A percentile compares a stretch with the other conserved stretches of the same genome.
These are phyloP conservation scores for Cylloceria caligata DNA, from an alignment of 2,888 invertebrate genomes.

Conservation along the genomic window DNA sequence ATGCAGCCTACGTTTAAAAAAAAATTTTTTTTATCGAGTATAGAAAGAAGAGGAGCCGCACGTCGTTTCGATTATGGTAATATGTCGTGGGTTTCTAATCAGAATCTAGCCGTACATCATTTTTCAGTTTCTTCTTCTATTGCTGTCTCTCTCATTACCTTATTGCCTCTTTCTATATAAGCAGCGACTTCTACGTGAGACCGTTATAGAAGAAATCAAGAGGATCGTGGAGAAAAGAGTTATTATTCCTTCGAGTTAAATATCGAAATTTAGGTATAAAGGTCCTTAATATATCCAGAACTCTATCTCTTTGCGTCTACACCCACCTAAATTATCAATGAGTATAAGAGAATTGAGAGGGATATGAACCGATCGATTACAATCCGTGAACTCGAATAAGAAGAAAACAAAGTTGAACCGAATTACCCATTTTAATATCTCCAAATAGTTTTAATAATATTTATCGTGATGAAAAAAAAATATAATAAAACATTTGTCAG, in stretches of 20 bases:
- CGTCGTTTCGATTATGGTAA: conserved; percentile 67
- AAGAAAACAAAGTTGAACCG: neutral
- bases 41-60: conserved; percentile 54
- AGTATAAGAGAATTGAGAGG: neutral
- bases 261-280: conserved; percentile 40
- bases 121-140: conserved; percentile 53
- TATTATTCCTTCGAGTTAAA: conserved; percentile 61
- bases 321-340: conserved; percentile 11
- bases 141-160: conserved; percentile 2
- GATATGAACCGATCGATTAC: neutral
- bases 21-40: conserved; percentile 11
- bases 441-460: neutral
- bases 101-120: conserved; percentile 67
- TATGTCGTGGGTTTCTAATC: conserved; percentile 66
- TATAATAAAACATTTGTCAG: too few relatives aligned
- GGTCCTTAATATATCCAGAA: conserved; percentile 44
- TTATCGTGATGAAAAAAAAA: neutral
- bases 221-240: conserved; percentile 59
- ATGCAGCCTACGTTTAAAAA: conserved; percentile 50
- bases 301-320: conserved; percentile 7
- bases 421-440: neutral
- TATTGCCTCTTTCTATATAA: neutral
- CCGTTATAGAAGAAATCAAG: conserved; percentile 66
- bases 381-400: neutral
- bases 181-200: conserved; percentile 50